Evolutionary conservation across 2,113 vertebrate species (phyloP).

Genomic region (Helogale parvula): DNA sequence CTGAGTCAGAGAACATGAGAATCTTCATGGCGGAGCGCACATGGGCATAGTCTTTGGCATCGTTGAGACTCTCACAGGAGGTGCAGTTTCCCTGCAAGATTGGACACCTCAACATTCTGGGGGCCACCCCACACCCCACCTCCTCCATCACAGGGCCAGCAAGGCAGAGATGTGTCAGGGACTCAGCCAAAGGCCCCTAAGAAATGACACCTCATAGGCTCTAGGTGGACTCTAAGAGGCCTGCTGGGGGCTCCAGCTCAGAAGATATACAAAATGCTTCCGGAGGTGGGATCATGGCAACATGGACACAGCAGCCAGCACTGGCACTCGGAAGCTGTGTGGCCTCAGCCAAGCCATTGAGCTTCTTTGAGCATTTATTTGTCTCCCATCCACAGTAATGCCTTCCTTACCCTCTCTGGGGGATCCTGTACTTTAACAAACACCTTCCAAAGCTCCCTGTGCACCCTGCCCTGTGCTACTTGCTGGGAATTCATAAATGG

Average conservation of each 20-base stretch:
- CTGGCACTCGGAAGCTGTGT: too few relatives aligned
- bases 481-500: neutral
- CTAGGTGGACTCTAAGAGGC: neutral
- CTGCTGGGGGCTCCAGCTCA: neutral
- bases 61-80: conserved; percentile 91
- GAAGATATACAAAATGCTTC: neutral
- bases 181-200: neutral
- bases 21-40: conserved; percentile 97
- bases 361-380: neutral
- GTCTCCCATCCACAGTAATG: neutral
- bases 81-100: conserved; percentile 91
- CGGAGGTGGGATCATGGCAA: neutral
- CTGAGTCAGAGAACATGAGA: conserved; percentile 93
- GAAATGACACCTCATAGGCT: neutral
- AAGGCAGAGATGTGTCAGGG: neutral
- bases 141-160: neutral
- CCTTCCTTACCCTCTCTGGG: neutral
- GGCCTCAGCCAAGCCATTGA: neutral
- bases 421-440: neutral
- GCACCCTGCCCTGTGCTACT: neutral
- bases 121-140: rapidly evolving
- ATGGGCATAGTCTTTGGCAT: conserved; percentile 92
- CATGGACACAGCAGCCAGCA: neutral
- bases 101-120: neutral
- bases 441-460: neutral